Percentiles rank a stretch among this genome's conserved stretches.
Conservation (phyloP, 1,140 invertebrate genomes). For the Hetaerina americana region DNA sequence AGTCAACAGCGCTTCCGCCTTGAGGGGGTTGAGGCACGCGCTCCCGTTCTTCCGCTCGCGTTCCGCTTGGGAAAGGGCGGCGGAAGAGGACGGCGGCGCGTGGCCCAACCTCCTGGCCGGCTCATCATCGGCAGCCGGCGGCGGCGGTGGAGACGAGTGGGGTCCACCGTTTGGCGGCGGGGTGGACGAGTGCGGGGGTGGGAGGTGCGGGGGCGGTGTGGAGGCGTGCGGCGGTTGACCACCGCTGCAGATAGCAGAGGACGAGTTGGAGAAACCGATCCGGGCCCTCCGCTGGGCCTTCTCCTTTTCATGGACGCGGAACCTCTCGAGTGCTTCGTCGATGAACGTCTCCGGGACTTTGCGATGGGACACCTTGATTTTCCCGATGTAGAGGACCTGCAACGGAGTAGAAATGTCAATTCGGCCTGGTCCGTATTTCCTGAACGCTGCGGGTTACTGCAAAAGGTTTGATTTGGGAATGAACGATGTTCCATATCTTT, state of each 20-base stretch:
- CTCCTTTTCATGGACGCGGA: constrained; percentile 62
- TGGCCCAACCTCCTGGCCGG: no score
- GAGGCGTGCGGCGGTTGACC: background rate
- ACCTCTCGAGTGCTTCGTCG: constrained; percentile 77
- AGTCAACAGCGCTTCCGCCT: no score
- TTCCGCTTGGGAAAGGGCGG: no score
- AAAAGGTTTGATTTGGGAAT: no score
- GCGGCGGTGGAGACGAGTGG: background rate
- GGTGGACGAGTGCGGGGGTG: background rate
- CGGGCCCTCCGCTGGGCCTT: constrained; percentile 25
- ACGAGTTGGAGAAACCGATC: background rate
- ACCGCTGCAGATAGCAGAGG: background rate
- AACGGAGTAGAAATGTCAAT: no score
- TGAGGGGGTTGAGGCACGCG: no score
- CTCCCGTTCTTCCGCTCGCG: no score
- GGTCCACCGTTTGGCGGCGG: background rate
- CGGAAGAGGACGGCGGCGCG: no score
- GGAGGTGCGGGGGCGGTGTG: background rate
- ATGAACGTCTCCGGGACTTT: constrained; percentile 79
- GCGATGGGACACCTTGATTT: constrained; percentile 69
- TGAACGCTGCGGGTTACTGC: no score
- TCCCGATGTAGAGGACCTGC: constrained; percentile 76
- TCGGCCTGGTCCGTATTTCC: no score
- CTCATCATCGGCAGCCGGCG: background rate
- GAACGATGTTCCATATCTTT: no score